Evolutionary conservation across 2,113 vertebrate species (phyloP).

Genomic region (Cryptoleucopteryx plumbea): DNA sequence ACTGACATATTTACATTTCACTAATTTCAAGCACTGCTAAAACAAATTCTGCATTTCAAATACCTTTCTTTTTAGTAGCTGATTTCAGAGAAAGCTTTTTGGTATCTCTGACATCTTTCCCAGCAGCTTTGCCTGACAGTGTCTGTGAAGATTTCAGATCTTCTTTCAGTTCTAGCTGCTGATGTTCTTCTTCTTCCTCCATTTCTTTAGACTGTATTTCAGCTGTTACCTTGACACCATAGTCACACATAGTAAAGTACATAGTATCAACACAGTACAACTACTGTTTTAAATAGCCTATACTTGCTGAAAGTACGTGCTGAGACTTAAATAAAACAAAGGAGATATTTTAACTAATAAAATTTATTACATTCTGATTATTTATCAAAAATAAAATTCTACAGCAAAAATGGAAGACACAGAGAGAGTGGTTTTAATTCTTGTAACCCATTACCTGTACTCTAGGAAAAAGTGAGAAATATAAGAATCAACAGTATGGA

Average conservation of each 20-base stretch:
- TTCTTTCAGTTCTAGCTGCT: conserved; percentile 53
- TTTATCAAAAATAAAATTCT: background rate
- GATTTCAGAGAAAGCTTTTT: conserved; percentile 54
- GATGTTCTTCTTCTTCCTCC: conserved; percentile 68
- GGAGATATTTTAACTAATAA: background rate
- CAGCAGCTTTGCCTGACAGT: conserved; percentile 11
- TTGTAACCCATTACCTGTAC: background rate
- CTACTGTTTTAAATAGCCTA: background rate
- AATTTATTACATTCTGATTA: background rate
- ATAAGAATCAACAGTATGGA: background rate
- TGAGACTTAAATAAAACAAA: background rate
- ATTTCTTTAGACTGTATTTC: conserved; percentile 67
- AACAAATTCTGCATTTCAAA: background rate
- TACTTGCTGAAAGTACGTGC: background rate
- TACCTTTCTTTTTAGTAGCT: conserved; percentile 73
- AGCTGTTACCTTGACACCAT: conserved; percentile 60
- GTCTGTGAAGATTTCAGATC: conserved; percentile 32
- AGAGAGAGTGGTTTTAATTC: background rate
- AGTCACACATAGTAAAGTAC: background rate
- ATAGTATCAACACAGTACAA: background rate
- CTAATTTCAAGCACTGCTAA: background rate
- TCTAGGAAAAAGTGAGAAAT: background rate
- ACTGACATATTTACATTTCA: background rate
- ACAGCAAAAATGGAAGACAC: background rate
- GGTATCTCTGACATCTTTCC: conserved; percentile 33